Percentiles rank a stretch among this genome's conserved stretches.
Evolutionary conservation across 92 coral and sea anemone genomes (phyloP).

Genomic region (Porites divaricata): DNA sequence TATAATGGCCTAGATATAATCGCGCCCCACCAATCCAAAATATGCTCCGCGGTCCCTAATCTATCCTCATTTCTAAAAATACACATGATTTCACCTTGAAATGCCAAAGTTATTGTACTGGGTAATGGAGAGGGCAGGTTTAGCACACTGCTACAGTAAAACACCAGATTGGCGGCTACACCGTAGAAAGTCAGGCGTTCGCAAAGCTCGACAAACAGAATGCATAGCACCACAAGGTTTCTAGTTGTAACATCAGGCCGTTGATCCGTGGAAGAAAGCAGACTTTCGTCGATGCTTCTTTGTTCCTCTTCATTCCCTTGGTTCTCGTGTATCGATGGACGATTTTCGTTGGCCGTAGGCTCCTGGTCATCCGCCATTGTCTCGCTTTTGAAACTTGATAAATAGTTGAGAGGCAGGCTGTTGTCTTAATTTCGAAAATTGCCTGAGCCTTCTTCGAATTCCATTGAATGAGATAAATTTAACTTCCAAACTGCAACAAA

Average conservation of each 20-base stretch:
- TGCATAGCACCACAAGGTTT: conserved; percentile 34
- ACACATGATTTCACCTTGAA: conserved; percentile 46
- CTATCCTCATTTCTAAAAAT: no score
- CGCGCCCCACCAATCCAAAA: no score
- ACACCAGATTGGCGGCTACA: conserved; percentile 71
- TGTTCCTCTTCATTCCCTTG: background rate
- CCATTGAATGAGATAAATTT: no score
- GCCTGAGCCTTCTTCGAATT: no score
- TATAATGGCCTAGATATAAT: no score
- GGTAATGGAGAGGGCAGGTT: conserved; percentile 59
- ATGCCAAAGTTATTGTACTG: conserved; percentile 65
- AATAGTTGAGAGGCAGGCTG: no score
- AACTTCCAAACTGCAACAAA: no score
- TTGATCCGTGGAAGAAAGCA: background rate
- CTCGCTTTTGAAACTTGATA: no score
- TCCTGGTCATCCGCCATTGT: background rate
- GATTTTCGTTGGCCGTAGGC: background rate
- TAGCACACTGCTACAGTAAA: conserved; percentile 59
- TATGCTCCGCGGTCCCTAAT: no score
- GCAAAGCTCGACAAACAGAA: conserved; percentile 66
- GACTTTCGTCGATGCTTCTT: background rate
- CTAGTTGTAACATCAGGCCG: background rate
- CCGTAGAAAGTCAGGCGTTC: conserved; percentile 85
- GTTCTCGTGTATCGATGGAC: background rate
- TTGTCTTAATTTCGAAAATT: no score